phyloP scores from a whole-genome alignment of 2,113 vertebrate species.

The Anolis carolinensis region DNA sequence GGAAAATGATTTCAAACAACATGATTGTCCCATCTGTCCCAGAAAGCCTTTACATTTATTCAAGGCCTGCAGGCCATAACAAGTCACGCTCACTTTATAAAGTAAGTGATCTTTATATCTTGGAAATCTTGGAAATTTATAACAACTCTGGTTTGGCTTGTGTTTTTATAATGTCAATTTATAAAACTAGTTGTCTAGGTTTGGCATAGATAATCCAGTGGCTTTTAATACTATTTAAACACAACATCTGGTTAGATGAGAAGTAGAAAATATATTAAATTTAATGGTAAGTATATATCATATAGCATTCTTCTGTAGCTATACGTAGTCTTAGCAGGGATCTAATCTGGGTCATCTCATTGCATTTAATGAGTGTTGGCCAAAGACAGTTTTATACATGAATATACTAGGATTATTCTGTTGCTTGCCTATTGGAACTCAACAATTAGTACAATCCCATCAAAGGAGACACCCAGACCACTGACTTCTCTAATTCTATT shows the following conservation, averaged over 20 bases:
- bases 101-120: constrained; percentile 19
- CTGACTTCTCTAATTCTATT: neutral
- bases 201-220: neutral
- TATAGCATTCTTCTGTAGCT: neutral
- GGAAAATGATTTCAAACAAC: constrained; percentile 50
- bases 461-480: neutral
- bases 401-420: neutral
- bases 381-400: no score
- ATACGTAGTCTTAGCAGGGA: neutral
- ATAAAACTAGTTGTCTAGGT: neutral
- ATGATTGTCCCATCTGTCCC: constrained; percentile 38
- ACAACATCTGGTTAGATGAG: neutral
- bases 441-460: neutral
- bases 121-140: neutral
- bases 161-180: neutral
- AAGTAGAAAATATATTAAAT: neutral
- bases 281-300: neutral
- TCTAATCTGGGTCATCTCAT: neutral
- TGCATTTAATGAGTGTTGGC: neutral
- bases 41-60: constrained; percentile 28
- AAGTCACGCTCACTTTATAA: constrained; percentile 15
- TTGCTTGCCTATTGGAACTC: neutral
- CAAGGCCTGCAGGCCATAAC: neutral
- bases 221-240: neutral
- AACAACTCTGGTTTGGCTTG: constrained; percentile 19